Evolutionary conservation across 2,113 vertebrate genomes (phyloP).

Genomic region (Rallus limicola): DNA sequence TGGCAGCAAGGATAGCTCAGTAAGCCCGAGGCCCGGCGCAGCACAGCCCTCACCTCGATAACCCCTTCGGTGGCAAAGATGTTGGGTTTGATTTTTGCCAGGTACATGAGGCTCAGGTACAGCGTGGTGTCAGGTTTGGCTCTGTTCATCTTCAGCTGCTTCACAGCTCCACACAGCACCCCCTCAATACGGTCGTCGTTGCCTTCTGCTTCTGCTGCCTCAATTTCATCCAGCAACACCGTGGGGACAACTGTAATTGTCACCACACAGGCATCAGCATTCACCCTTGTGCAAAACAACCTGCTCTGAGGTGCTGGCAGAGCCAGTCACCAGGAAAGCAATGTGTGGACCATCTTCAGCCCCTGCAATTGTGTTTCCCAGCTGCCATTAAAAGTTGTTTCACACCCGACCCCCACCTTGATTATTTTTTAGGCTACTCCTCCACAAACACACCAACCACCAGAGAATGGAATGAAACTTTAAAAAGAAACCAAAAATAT

Average conservation of each 20-base stretch:
- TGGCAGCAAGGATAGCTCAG: accelerated
- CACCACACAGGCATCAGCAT: neutral
- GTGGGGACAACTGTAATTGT: conserved; percentile 83
- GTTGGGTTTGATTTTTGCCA: conserved; percentile 99
- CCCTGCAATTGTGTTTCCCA: neutral
- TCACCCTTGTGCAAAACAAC: accelerated
- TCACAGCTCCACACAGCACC: conserved; percentile 91
- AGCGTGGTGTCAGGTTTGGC: conserved; percentile 93
- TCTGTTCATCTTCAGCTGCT: conserved; percentile 92
- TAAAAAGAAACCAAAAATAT: neutral
- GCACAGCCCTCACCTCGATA: conserved; percentile 84
- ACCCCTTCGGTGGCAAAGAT: conserved; percentile 97
- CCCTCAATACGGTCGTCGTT: conserved; percentile 95
- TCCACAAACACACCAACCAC: neutral
- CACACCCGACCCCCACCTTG: neutral
- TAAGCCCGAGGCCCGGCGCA: accelerated
- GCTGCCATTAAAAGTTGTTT: neutral
- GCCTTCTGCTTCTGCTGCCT: conserved; percentile 91
- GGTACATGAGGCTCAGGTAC: conserved; percentile 95
- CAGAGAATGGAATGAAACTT: accelerated
- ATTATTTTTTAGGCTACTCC: neutral
- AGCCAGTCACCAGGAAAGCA: neutral
- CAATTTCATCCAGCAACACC: conserved; percentile 91
- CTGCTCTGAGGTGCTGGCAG: neutral
- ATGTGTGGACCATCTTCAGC: accelerated